Evolutionary conservation across 2,113 vertebrate genomes (phyloP).

Genomic region (Drymodes brunneopygia): DNA sequence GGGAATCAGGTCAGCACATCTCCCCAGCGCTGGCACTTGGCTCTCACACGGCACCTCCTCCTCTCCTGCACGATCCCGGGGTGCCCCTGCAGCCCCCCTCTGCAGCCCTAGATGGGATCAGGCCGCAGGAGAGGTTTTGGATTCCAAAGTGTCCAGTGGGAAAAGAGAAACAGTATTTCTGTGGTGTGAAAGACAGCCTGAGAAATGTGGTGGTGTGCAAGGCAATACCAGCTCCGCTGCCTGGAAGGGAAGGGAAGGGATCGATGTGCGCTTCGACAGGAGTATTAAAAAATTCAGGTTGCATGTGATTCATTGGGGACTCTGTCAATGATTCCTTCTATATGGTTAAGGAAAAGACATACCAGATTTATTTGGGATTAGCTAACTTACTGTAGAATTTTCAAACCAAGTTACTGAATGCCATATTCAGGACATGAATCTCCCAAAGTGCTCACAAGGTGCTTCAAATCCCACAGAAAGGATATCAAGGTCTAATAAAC

Average conservation of each 20-base stretch:
- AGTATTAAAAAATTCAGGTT: not conserved
- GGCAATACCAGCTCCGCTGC: not conserved
- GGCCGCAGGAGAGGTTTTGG: not conserved
- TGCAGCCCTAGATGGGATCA: not conserved
- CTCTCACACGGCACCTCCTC: not conserved
- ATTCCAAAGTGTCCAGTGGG: not conserved
- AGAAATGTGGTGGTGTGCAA: not conserved
- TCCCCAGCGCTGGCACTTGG: accelerated
- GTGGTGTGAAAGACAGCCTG: not conserved
- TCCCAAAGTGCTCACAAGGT: not conserved
- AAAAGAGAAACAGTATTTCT: constrained; percentile 1
- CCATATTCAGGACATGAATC: not conserved
- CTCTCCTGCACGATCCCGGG: not conserved
- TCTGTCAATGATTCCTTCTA: not conserved
- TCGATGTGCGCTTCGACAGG: not conserved
- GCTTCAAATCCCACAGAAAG: not conserved
- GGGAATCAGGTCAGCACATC: constrained; percentile 46
- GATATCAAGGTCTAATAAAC: not conserved
- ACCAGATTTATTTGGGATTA: not conserved
- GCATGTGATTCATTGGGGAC: not conserved
- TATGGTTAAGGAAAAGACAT: not conserved
- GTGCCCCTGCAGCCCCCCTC: not conserved
- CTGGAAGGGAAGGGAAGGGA: not conserved
- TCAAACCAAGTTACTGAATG: not conserved
- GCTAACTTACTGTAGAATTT: not conserved